Percentiles rank a stretch among this genome's conserved stretches.
phyloP scores from a whole-genome alignment of 2,888 invertebrate species.

The Agrochola lota region DNA sequence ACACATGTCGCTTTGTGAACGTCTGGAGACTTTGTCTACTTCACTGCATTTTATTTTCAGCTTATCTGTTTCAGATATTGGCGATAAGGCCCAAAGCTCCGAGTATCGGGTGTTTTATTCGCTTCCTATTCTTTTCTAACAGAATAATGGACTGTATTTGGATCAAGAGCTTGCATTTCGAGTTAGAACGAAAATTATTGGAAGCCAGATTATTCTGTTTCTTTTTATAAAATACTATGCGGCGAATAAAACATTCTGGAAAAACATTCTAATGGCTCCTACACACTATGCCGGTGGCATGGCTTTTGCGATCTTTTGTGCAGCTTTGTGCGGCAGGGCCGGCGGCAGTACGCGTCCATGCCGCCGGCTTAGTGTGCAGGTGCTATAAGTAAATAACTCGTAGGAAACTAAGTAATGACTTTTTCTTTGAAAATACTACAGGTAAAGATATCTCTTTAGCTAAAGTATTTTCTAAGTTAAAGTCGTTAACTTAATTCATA shows the following conservation, averaged over 20 bases:
- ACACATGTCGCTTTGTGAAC: constrained; percentile 83
- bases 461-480: too few species aligned
- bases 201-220: not conserved
- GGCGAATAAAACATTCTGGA: constrained; percentile 4
- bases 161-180: constrained; percentile 35
- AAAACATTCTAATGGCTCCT: constrained; percentile 4
- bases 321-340: too few species aligned
- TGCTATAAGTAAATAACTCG: not conserved
- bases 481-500: too few species aligned
- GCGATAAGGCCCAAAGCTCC: constrained; percentile 51
- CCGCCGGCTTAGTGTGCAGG: too few species aligned
- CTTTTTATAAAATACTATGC: constrained; percentile 13
- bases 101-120: constrained; percentile 54
- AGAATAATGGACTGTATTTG: constrained; percentile 40
- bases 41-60: constrained; percentile 78
- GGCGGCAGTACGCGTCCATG: too few species aligned
- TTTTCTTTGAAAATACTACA: constrained; percentile 9
- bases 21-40: constrained; percentile 72
- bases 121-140: constrained; percentile 42
- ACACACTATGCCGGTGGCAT: too few species aligned
- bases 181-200: constrained; percentile 20
- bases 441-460: not conserved
- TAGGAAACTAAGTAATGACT: not conserved
- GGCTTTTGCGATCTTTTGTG: too few species aligned
- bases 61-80: constrained; percentile 66